Evolutionary conservation across 2,888 invertebrate genomes (phyloP).

Genomic region (Orthonychiurus folsomi): DNA sequence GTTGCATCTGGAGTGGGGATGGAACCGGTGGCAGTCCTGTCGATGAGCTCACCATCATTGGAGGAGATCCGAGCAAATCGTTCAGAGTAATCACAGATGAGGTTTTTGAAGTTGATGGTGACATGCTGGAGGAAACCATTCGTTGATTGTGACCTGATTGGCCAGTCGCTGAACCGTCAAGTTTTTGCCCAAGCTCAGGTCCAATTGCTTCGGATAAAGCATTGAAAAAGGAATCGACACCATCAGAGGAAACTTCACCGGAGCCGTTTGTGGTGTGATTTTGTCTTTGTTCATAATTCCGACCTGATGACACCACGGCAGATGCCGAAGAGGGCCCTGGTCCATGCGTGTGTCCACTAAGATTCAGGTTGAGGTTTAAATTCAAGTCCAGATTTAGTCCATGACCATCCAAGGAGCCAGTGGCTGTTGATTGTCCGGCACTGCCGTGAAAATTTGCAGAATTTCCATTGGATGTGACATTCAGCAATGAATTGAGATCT

Average conservation of each 20-base stretch:
- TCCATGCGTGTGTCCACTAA: conserved; percentile 18
- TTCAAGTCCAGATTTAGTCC: conserved; percentile 35
- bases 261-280: not conserved
- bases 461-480: conserved; percentile 13
- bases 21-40: not conserved
- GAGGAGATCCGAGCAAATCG: conserved; percentile 36
- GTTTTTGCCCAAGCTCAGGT: conserved; percentile 26
- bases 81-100: conserved; percentile 29
- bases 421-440: not conserved
- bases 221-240: conserved; percentile 27
- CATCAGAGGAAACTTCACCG: conserved; percentile 7
- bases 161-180: conserved; percentile 18
- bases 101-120: conserved; percentile 8
- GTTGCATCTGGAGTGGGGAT: not conserved
- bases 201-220: conserved; percentile 28
- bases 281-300: not conserved
- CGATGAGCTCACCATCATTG: conserved; percentile 24
- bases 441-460: conserved; percentile 3
- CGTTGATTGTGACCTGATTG: conserved; percentile 12
- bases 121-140: conserved; percentile 17
- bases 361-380: conserved; percentile 34
- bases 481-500: conserved; percentile 30
- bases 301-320: not conserved
- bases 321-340: not conserved
- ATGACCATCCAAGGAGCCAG: conserved; percentile 1